Base-by-base conservation (phyloP, 2,797 vertebrate species). In the Gobionotothen gibberifrons region DNA sequence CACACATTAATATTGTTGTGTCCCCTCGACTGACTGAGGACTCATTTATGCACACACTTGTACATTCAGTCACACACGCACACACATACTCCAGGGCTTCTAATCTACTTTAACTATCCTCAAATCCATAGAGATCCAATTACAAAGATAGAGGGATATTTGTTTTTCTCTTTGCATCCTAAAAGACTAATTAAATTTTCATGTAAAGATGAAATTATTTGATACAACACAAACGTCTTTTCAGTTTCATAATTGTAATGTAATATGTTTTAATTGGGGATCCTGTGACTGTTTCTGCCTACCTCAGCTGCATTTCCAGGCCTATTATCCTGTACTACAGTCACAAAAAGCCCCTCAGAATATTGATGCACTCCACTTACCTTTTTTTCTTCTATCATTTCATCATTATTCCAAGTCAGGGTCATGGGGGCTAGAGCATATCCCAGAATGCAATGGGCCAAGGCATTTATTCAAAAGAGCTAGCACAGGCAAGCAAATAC, bases 101-200 rank as follows among this genome's bases (percentile, higher is more conserved):
- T 90, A 90, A 92, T 93, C 90, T 93, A 89, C 91, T 91, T 93
- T 92, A 93, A 91, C 92, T 87, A 90, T 91, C 81, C 55, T 87
- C 85, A 92, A 92, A 91, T 93, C 93, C 92, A 73, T 78, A 72
- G 91, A 92, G 91, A 93, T 93, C 91, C 91, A 93, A 92, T 93
- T 93, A 92, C 92, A 93, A 94, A 92, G 92, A 93, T 90, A 88
- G 90, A 91, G 86, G 89, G 76, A 83, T 93, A 92, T 93, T 92
- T 93, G 91, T 93, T 92, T 93, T 93, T 87, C 83, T 83, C 86
- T 87, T 72, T 89, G 79, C 85, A 90, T 87, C 90, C 88, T 92
- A 93, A 93, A 92, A 93, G 90, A 89, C 90, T 93, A 91, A 92
- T 93, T 93, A 93, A 83, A 92, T 92, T 89, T 93, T 90, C 90